Evolutionary conservation across 35 echinoderm and acorn worm species (phyloP), one percentile per base, ranked within the genome.

Genomic region (Ptychodera flava): DNA sequence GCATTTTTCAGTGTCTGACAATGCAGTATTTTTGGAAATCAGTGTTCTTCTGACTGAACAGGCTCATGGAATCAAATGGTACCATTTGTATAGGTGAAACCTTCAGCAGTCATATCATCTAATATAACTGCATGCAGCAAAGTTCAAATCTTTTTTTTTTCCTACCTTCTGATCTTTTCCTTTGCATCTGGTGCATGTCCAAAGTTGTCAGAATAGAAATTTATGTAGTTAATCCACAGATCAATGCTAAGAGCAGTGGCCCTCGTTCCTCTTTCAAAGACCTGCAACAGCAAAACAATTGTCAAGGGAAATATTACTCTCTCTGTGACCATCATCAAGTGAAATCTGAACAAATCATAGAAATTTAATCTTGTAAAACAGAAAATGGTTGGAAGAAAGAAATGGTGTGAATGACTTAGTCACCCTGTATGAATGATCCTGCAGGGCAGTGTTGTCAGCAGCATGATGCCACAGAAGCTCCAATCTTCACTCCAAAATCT

Each of bases 161-260:
- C n/a, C n/a, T 81, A 94, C 93, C 87, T 86, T 89, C 93, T 95
- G 83, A 92, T 84, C 33, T 90, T 92, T 30, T 92, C 91, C 14
- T 82, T 33, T 53, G 81, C 79, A 22, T 85, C 78, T 28, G 91
- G 89, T 77, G 91, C 89, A 30, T 88, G 38, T 30, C 83, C 32
- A 16, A 88, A 83, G 16, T 84, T 34, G 35, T 90, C 83, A 64
- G 82, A 83, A 0, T 36, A 79, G 36, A 99, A 92, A 80, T 89
- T 94, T 88, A 99, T 90, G 80, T 88, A 99, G 81, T 99, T 92
- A 29, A 99, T 88, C 96, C 96, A 99, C 31, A 99, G 88, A 80
- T 99, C 96, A 1, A 80, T 30, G 81, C 96, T 94, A 27, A 94
- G 82, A 34, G 92, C 87, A 64, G 94, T 94, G 15, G 80, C 91